Evolutionary conservation across 2,113 vertebrate genomes (phyloP), one percentile per base, ranked within the genome.

Genomic region (Oceanodroma tethys): DNA sequence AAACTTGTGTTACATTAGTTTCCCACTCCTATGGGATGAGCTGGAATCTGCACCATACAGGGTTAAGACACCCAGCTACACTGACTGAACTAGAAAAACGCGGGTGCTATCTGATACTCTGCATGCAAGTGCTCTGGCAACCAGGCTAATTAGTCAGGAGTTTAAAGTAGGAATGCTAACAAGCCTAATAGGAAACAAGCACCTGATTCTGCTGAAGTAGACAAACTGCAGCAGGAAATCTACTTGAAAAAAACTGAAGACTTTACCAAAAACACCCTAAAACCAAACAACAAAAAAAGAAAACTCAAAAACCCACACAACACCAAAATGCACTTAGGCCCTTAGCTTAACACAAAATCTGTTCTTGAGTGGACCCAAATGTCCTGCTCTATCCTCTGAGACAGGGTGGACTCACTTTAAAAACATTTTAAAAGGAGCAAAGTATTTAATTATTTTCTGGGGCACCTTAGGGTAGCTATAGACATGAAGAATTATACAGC

Each of bases 81-180:
- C 27, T 8, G 80, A 78, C 90, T 53, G 43, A 89, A 92, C 68
- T 29, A 71, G 75, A 81, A 78, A 94, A 92, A 67, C 1, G 1
- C 16, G 0, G 43, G 27, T 80, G 93, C 70, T 62, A 97, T 58
- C 81, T 34, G 95, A 97, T 84, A 91, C 65, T 42, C 86, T 13
- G 80, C 88, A 70, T 38, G 21, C 52, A 95, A 93, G 91, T 63
- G 75, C 93, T 94, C 76, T 87, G 91, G 94, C 88, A 97, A 84
- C 83, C 73, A 4, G 90, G 81, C 83, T 94, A 87, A 97, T 95
- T 93, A 95, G 88, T 84, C 88, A 93, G 96, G 83, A 95, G 93
- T 89, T 89, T 75, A 34, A 89, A 71, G 65, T 0, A 93, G 88
- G 95, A 97, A 96, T 95, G 93, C 86, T 79, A 95, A 89, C 76